Evolutionary conservation across 2,888 invertebrate genomes (phyloP).

Genomic region (Perizoma affinitatum): DNA sequence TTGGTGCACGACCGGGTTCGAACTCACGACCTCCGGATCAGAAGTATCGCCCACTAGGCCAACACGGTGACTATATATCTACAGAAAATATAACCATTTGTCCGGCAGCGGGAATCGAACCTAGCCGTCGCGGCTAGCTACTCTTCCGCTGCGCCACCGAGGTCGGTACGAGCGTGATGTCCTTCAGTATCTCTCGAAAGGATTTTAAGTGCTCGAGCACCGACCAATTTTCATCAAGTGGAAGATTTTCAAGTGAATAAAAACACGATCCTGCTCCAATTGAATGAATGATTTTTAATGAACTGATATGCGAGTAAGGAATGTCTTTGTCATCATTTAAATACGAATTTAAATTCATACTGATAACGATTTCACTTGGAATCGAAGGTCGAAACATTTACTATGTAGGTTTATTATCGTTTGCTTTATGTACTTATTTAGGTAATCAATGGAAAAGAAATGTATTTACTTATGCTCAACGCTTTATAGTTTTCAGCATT

Average conservation of each 20-base stretch:
- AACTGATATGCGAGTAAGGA: constrained; percentile 28
- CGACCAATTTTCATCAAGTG: constrained; percentile 14
- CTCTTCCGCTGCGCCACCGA: too few species aligned
- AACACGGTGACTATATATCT: too few species aligned
- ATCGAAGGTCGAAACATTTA: constrained; percentile 6
- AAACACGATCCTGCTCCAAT: constrained; percentile 30
- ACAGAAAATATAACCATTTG: too few species aligned
- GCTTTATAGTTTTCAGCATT: neutral
- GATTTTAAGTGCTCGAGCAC: too few species aligned
- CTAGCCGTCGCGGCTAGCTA: too few species aligned
- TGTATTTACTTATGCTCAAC: neutral
- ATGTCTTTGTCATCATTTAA: constrained; percentile 25
- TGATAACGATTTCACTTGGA: constrained; percentile 15
- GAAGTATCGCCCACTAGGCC: too few species aligned
- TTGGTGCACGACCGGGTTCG: too few species aligned
- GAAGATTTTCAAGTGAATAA: neutral
- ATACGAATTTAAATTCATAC: constrained; percentile 17
- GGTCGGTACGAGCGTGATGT: too few species aligned
- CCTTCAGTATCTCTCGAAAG: too few species aligned
- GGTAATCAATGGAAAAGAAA: neutral
- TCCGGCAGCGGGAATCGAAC: too few species aligned
- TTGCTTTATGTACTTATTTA: neutral
- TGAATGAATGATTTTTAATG: constrained; percentile 28
- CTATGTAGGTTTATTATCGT: neutral
- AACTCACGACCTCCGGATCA: too few species aligned